Evolutionary conservation across 2,797 vertebrate genomes (phyloP).

Genomic region (Coluber constrictor): DNA sequence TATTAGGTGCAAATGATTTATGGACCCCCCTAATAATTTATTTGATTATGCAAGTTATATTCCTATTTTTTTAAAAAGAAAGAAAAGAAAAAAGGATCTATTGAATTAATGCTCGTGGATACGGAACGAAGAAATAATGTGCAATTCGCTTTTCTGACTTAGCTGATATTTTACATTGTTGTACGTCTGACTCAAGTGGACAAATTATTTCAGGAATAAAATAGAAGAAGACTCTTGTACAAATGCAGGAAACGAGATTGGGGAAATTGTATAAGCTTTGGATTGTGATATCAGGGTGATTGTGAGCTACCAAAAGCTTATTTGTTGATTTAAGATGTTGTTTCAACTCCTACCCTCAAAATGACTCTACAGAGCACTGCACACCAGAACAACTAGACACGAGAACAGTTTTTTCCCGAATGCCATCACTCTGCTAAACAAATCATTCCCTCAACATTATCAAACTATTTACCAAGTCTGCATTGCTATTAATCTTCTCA

Average conservation of each 20-base stretch:
- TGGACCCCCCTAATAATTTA: slow-evolving; percentile 72
- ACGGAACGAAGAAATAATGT: slow-evolving; percentile 65
- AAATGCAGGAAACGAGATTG: not conserved
- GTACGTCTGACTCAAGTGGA: slow-evolving; percentile 20
- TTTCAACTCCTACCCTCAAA: too few relatives aligned
- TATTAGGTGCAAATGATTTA: slow-evolving; percentile 73
- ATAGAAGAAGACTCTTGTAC: slow-evolving; percentile 18
- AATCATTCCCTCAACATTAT: too few relatives aligned
- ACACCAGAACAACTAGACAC: too few relatives aligned
- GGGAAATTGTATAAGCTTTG: not conserved
- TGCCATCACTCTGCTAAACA: too few relatives aligned
- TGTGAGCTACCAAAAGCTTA: not conserved
- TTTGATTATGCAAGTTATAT: slow-evolving; percentile 71
- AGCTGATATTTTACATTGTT: slow-evolving; percentile 25
- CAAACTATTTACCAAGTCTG: too few relatives aligned
- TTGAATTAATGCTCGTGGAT: slow-evolving; percentile 60
- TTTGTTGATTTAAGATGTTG: not conserved
- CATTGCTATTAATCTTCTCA: too few relatives aligned
- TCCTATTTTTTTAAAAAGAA: slow-evolving; percentile 56
- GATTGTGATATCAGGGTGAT: not conserved
- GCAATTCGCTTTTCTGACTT: slow-evolving; percentile 37
- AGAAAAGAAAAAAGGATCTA: slow-evolving; percentile 46
- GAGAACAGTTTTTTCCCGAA: too few relatives aligned
- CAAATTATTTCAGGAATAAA: slow-evolving; percentile 55
- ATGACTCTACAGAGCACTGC: too few relatives aligned